These are phyloP conservation scores for Catocala nupta DNA, from an alignment of 2,888 invertebrate genomes.

Conservation along the genomic window DNA sequence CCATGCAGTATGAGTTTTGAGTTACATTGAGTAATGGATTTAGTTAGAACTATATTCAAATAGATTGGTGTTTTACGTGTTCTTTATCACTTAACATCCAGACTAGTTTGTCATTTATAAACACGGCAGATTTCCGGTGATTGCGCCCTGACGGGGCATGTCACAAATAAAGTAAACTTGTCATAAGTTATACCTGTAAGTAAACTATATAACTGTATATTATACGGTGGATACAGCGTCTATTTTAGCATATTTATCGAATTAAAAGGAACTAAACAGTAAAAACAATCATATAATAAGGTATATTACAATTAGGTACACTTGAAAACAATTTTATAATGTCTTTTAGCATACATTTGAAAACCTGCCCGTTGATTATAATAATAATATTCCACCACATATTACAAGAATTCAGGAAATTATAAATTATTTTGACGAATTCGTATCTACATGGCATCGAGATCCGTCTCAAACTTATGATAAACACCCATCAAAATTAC, in stretches of 20 bases:
- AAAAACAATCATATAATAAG: slow-evolving; percentile 59
- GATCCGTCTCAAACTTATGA: no score
- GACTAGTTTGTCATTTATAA: slow-evolving; percentile 61
- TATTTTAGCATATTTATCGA: slow-evolving; percentile 53
- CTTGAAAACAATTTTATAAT: slow-evolving; percentile 62
- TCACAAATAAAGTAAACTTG: slow-evolving; percentile 46
- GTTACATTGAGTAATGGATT: slow-evolving; percentile 73
- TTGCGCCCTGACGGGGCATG: slow-evolving; percentile 40
- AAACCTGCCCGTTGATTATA: slow-evolving; percentile 75
- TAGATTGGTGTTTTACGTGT: slow-evolving; percentile 70
- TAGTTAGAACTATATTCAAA: slow-evolving; percentile 69
- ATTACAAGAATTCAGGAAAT: no score
- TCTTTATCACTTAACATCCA: slow-evolving; percentile 61
- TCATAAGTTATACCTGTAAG: slow-evolving; percentile 46
- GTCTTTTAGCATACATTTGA: slow-evolving; percentile 63
- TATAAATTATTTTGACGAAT: no score
- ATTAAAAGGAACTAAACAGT: slow-evolving; percentile 62
- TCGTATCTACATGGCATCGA: no score
- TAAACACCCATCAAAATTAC: no score
- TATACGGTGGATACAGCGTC: slow-evolving; percentile 55
- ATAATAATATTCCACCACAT: no score
- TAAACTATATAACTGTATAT: slow-evolving; percentile 48
- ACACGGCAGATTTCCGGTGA: slow-evolving; percentile 67
- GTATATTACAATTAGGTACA: slow-evolving; percentile 67
- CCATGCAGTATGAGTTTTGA: no score